phyloP scores from a whole-genome alignment of 2,888 invertebrate genomes.

The Athalia cordata region DNA sequence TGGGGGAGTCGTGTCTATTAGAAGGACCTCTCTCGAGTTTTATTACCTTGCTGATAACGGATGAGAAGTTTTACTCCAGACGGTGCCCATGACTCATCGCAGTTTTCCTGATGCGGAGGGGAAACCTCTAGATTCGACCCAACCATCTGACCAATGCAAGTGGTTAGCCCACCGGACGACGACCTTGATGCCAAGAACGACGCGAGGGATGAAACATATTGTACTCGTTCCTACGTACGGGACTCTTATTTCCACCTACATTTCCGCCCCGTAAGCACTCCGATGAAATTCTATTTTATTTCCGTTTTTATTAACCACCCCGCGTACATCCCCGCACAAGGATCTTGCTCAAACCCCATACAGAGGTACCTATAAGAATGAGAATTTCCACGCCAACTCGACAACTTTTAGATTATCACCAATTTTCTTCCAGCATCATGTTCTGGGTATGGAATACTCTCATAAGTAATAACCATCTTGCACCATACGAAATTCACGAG shows the following conservation, averaged over 20 bases:
- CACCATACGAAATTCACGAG: too few species aligned
- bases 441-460: too few species aligned
- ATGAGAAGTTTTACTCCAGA: constrained; percentile 60
- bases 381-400: background rate
- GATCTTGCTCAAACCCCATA: background rate
- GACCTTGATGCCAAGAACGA: constrained; percentile 20
- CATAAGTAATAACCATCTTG: too few species aligned
- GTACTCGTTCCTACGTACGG: constrained; percentile 1
- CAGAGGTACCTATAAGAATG: background rate
- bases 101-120: constrained; percentile 25
- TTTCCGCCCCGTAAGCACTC: constrained; percentile 27
- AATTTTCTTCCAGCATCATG: too few species aligned
- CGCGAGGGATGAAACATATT: constrained; percentile 38
- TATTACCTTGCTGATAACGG: constrained; percentile 63
- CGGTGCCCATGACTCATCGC: constrained; percentile 60
- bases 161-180: constrained; percentile 7
- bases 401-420: too few species aligned
- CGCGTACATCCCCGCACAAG: background rate
- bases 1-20: constrained; percentile 52
- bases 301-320: constrained; percentile 27
- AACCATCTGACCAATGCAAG: background rate
- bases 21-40: constrained; percentile 56
- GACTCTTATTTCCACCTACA: constrained; percentile 38
- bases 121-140: constrained; percentile 10
- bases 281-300: constrained; percentile 31